Conservation (phyloP, 2,113 vertebrate species). For the Fulmarus glacialis region DNA sequence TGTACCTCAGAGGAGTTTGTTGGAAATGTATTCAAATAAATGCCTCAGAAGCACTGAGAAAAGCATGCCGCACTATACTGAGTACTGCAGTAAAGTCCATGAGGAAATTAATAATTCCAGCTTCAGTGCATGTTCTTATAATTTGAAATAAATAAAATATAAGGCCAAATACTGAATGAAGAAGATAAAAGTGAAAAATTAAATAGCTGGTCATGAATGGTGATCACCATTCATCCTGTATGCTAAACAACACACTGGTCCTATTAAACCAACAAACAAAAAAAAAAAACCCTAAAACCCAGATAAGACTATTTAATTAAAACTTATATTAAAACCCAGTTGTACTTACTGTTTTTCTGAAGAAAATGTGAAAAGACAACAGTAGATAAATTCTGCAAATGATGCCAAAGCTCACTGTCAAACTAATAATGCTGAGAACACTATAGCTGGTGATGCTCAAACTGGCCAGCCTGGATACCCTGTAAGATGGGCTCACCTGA, state of each 20-base stretch:
- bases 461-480: not conserved
- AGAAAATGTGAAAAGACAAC: not conserved
- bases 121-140: not conserved
- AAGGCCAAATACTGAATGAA: constrained; percentile 36
- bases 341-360: not conserved
- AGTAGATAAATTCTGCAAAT: not conserved
- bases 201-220: constrained; percentile 43
- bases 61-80: not conserved
- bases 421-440: not conserved
- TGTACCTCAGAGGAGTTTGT: not conserved
- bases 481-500: not conserved
- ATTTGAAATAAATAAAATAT: constrained; percentile 57
- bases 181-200: constrained; percentile 59
- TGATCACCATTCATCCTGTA: not conserved
- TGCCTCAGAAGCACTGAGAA: not conserved
- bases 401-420: not conserved
- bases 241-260: not conserved
- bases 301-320: constrained; percentile 52
- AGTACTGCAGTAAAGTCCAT: not conserved
- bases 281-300: not conserved
- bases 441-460: not conserved
- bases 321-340: not conserved
- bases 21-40: constrained; percentile 17
- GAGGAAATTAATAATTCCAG: constrained; percentile 52
- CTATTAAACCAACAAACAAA: not conserved